Percentiles rank a stretch among this genome's conserved stretches.
phyloP scores from a whole-genome alignment of 2,888 invertebrate genomes.

The Patella caerulea region DNA sequence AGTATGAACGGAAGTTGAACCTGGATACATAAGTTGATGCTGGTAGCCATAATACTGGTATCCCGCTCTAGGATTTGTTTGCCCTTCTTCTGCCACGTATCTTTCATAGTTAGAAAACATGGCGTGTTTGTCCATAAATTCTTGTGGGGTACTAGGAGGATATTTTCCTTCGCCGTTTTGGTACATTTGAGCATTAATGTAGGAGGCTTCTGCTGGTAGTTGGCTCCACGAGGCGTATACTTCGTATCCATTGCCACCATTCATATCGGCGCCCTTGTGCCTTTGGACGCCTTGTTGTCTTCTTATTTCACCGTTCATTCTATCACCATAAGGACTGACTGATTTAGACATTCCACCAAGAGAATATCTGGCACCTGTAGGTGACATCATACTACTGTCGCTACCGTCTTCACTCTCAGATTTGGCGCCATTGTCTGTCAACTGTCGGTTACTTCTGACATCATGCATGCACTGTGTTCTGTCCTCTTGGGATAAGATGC shows the following conservation, averaged over 20 bases:
- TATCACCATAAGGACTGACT: not conserved
- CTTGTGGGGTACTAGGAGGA: not conserved
- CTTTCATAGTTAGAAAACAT: not conserved
- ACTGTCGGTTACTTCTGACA: not conserved
- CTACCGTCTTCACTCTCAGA: slow-evolving; percentile 35
- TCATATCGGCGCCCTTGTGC: not conserved
- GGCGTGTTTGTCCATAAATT: not conserved
- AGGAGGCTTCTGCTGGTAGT: not conserved
- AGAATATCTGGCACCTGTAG: not conserved
- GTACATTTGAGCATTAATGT: slow-evolving; percentile 3
- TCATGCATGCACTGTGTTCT: slow-evolving; percentile 38
- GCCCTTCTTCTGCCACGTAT: not conserved
- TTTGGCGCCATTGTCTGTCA: not conserved
- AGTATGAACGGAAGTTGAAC: not conserved
- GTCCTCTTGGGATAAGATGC: slow-evolving; percentile 45
- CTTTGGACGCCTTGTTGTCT: not conserved
- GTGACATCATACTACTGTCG: slow-evolving; percentile 20
- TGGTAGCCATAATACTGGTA: slow-evolving; percentile 4
- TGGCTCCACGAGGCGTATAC: not conserved
- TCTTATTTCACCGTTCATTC: not conserved
- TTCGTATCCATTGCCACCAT: not conserved
- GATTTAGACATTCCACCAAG: not conserved
- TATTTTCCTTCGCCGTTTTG: not conserved
- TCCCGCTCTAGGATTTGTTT: not conserved
- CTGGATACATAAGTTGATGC: not conserved